Evolutionary conservation across 2,113 vertebrate genomes (phyloP).

Genomic region (Antidorcas marsupialis): DNA sequence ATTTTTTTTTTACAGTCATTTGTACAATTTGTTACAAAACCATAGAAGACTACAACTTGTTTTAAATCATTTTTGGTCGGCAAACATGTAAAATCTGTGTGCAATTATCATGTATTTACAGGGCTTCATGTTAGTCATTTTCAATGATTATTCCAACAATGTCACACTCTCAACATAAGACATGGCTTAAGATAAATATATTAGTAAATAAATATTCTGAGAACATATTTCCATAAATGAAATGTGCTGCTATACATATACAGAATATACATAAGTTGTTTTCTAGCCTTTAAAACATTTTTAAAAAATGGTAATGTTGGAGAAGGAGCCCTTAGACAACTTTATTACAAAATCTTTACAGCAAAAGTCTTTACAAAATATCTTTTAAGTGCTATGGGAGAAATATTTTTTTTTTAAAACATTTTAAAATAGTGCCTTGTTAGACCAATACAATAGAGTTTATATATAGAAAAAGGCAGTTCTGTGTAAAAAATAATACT

Average conservation of each 20-base stretch:
- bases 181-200: conserved; percentile 99
- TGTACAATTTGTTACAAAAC: conserved; percentile 99
- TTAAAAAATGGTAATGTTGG: conserved; percentile 88
- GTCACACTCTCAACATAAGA: conserved; percentile 97
- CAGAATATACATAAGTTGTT: conserved; percentile 95
- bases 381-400: conserved; percentile 98
- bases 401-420: conserved; percentile 75
- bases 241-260: conserved; percentile 98
- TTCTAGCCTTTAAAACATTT: conserved; percentile 94
- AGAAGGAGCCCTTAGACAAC: conserved; percentile 89
- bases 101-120: conserved; percentile 99
- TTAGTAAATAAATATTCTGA: conserved; percentile 99
- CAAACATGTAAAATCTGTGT: conserved; percentile 95
- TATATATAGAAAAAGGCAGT: conserved; percentile 76
- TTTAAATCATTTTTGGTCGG: conserved; percentile 97
- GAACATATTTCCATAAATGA: conserved; percentile 99
- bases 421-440: conserved; percentile 93
- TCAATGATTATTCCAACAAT: conserved; percentile 90
- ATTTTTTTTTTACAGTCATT: conserved; percentile 97
- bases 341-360: conserved; percentile 84
- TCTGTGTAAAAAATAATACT: conserved; percentile 70
- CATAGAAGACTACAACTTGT: conserved; percentile 93
- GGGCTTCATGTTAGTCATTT: conserved; percentile 96
- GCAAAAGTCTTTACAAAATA: conserved; percentile 92
- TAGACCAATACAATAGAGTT: conserved; percentile 84